phyloP scores from a whole-genome alignment of 1,140 invertebrate species.

The Subanguina moxae region DNA sequence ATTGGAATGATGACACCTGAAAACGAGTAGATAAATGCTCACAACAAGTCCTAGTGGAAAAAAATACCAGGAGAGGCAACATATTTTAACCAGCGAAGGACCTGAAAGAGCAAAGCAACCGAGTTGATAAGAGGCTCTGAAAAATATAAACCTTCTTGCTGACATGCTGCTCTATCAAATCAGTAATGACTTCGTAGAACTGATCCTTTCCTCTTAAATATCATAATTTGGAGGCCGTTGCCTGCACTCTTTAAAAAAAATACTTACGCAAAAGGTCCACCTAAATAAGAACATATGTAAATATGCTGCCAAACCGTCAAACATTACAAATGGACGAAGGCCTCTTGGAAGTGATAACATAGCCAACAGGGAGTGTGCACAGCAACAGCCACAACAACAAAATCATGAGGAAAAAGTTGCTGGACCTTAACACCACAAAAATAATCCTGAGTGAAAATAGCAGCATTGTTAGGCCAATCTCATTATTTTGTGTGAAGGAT shows the following conservation, averaged over 20 bases:
- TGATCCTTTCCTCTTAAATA: conserved; percentile 68
- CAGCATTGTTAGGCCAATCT: background rate
- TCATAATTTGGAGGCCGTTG: no score
- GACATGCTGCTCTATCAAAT: conserved; percentile 30
- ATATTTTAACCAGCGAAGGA: conserved; percentile 66
- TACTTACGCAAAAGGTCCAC: conserved; percentile 78
- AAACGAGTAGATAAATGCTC: no score
- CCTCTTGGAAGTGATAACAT: conserved; percentile 80
- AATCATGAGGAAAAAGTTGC: conserved; percentile 89
- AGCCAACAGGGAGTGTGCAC: conserved; percentile 87
- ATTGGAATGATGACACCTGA: conserved; percentile 86
- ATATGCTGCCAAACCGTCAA: background rate
- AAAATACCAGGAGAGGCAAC: conserved; percentile 87
- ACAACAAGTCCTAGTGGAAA: no score
- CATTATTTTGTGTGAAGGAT: no score
- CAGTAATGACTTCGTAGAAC: conserved; percentile 69
- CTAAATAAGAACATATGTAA: conserved; percentile 74
- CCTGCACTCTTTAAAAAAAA: background rate
- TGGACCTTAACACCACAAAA: conserved; percentile 65
- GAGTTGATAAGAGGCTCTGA: background rate
- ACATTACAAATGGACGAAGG: conserved; percentile 61
- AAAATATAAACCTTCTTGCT: conserved; percentile 13
- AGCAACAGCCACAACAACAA: conserved; percentile 88
- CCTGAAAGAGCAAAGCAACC: background rate
- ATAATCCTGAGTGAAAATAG: background rate